A percentile compares a stretch with the other conserved stretches of the same genome.
These are phyloP conservation scores for Deroplatys truncata DNA, from an alignment of 2,888 invertebrate species.

Conservation along the genomic window DNA sequence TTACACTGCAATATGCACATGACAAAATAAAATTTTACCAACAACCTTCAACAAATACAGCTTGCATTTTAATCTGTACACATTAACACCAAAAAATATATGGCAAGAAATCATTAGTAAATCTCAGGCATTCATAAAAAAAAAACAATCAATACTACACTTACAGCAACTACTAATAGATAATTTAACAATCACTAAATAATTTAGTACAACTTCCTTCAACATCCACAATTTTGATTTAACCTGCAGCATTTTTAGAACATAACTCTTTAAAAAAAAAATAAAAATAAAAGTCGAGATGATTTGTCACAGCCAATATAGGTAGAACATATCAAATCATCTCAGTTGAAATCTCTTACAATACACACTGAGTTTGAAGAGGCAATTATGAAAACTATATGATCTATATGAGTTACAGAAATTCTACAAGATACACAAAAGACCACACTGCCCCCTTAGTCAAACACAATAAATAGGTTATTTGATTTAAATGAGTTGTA, in stretches of 20 bases:
- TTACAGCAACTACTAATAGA: not conserved
- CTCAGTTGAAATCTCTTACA: not conserved
- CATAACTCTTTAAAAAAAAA: not conserved
- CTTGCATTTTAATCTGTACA: not conserved
- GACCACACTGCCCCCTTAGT: not conserved
- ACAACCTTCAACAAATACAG: not conserved
- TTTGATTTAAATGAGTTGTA: not conserved
- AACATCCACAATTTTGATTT: not conserved
- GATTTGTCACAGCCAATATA: not conserved
- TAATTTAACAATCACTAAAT: not conserved
- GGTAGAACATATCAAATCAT: not conserved
- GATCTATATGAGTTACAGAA: not conserved
- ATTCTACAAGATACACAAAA: not conserved
- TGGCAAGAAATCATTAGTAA: not conserved
- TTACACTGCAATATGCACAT: not conserved
- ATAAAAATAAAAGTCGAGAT: not conserved
- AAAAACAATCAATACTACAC: not conserved
- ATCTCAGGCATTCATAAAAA: not conserved
- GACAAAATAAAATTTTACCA: not conserved
- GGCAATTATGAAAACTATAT: not conserved
- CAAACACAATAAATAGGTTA: not conserved
- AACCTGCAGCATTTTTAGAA: not conserved
- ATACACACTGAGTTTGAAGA: not conserved
- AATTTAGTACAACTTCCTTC: not conserved
- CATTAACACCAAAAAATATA: not conserved